These are phyloP conservation scores for Hypomesus transpacificus DNA, from an alignment of 2,113 vertebrate species.

Conservation along the genomic window DNA sequence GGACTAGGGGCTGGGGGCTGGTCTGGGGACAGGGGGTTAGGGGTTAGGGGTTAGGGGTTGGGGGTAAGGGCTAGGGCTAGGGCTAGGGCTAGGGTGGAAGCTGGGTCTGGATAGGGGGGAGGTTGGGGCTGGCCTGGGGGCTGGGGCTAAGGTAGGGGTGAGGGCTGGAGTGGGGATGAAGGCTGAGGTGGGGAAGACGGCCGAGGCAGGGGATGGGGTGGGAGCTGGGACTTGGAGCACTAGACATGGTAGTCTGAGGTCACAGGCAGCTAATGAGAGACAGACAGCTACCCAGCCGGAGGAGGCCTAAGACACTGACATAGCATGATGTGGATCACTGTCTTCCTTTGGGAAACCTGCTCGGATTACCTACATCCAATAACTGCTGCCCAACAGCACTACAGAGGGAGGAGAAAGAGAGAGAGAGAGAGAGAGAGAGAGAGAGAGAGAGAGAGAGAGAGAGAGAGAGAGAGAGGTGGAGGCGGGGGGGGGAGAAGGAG, in stretches of 20 bases:
- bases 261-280: conserved; percentile 40
- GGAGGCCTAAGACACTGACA: background rate
- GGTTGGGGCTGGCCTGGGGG: conserved; percentile 21
- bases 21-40: background rate
- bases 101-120: no score
- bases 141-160: conserved; percentile 10
- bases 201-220: background rate
- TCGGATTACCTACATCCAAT: no score
- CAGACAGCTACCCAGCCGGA: conserved; percentile 12
- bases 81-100: no score
- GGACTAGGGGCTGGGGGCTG: background rate
- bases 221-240: no score
- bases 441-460: no score
- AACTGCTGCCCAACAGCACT: no score
- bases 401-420: no score
- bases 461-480: no score
- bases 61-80: no score
- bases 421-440: no score
- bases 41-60: conserved; percentile 11
- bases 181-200: conserved; percentile 15
- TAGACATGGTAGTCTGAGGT: background rate
- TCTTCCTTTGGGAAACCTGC: no score
- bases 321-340: background rate
- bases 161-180: conserved; percentile 3
- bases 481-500: no score